Evolutionary conservation across 53 echinoderm and acorn worm species (phyloP).

Genomic region (Holothuria scabra): DNA sequence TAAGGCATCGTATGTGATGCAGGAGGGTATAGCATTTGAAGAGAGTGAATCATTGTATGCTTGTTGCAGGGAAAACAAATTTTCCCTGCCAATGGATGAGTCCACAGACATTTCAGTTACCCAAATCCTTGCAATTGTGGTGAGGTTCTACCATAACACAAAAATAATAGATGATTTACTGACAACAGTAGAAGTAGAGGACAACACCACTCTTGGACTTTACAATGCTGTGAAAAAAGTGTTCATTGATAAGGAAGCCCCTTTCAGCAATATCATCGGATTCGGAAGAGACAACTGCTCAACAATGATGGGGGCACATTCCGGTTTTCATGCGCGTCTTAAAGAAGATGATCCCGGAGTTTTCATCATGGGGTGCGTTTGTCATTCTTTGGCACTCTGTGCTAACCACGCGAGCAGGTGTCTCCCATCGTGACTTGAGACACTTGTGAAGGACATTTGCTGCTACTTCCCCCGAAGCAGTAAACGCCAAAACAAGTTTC

Average conservation of each 20-base stretch:
- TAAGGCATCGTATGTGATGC: constrained; percentile 17
- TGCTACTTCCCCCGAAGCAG: constrained; percentile 45
- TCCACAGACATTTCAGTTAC: background rate
- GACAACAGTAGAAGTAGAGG: constrained; percentile 34
- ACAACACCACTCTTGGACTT: background rate
- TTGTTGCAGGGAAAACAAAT: constrained; percentile 12
- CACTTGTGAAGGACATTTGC: constrained; percentile 27
- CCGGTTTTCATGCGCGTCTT: constrained; percentile 35
- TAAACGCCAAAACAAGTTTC: constrained; percentile 8
- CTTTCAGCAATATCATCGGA: constrained; percentile 17
- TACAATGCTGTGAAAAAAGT: constrained; percentile 32
- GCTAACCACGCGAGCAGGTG: constrained; percentile 20
- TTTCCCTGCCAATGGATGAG: background rate
- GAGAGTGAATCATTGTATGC: background rate
- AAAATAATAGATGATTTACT: background rate
- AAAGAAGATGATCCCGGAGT: constrained; percentile 32
- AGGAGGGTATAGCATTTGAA: background rate
- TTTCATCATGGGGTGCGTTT: constrained; percentile 44
- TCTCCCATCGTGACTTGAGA: constrained; percentile 40
- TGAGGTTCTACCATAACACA: background rate
- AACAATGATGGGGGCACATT: constrained; percentile 29
- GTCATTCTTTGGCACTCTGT: constrained; percentile 37
- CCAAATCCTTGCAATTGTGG: background rate
- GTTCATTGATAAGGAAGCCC: background rate
- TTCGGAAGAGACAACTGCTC: constrained; percentile 36